Base-by-base conservation (phyloP, 2,888 invertebrate species). In the Platypus cylindrus region DNA sequence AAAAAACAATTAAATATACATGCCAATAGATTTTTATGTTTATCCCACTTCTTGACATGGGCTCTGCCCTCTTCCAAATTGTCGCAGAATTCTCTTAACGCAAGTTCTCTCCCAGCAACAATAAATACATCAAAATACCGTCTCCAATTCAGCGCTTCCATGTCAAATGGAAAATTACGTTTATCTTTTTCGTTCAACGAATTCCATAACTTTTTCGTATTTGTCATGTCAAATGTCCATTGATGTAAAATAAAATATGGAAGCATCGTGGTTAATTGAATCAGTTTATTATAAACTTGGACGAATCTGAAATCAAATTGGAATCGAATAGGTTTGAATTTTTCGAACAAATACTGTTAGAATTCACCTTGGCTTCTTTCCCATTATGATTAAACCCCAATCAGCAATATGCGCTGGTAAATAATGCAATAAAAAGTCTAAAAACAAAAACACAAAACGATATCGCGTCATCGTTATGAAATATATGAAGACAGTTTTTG, bases 91-190 rank as follows among this genome's bases (percentile, higher is more conserved):
- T 41, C 38, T 1, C 16, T 9, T 1, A 38, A 1, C 3, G 38
- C 2, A 11, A 41, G 22, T 18, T 41, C 41, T 17, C 36, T 26
- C 22, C 27, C 12, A 1, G 38, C 33, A 2, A 34, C 30, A 14
- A 36, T 16, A 24, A 27, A 41, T 3, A 34, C 34, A 14, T 18
- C 28, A 27, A 37, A 43, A 32, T 39, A 43, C 2, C 30, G 15
- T 4, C 27, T n/a, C 39, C 39, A 43, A 22, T 40, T 15, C 7
- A 43, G n/a, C 8, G 34, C 23, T 2, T 17, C 30, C 23, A 43
- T 35, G 22, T 43, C 40, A 20, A 43, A 43, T 4, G 24, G 9
- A 29, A 43, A 43, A n/a, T 37, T 40, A 11, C 16, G 29, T 28
- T 36, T 39, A 14, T 43, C 42, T 9, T 22, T 28, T 9, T 37